Base-by-base conservation (phyloP, 2,888 invertebrate species). In the Aethes cnicana region DNA sequence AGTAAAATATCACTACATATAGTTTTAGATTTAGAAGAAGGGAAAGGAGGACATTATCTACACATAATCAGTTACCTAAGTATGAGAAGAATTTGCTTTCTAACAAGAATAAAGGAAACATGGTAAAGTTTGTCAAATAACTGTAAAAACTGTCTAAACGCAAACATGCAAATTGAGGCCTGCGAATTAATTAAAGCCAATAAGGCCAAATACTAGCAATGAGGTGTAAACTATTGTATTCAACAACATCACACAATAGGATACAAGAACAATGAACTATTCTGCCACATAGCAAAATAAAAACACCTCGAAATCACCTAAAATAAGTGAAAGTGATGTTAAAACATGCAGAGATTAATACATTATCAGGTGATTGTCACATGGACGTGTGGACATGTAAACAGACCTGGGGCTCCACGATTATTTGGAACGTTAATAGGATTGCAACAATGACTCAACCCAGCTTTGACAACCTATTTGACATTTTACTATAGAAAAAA, bases 361-460 rank as follows among this genome's bases (percentile, higher is more conserved):
- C 58, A 69, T 75, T 81, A 79, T 74, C 73, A 79, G 54, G 66
- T 66, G 67, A 61, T 67, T 59, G 59, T 58, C 58, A 60, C 68
- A 35, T 33, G 47, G 42, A 39, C 18, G 48, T 41, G 53, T 47
- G 47, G 43, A 53, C 47, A 42, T 52, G 56, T 56, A 53, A 58
- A 60, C 54, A 58, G 52, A 53, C 48, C 48, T 52, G 17, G 39
- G 32, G 17, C 39, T 57, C 58, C 67, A 76, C 67, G 74, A 69
- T 70, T 71, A 71, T 64, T 72, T 69, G 59, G 53, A 62, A 64
- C 63, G 69, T 69, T 72, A 74, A 68, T 74, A 72, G 72, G 69
- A 74, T 78, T 70, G 79, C 66, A 81, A 80, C 79, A 86, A 84
- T 90, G 90, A 90, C 85, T 90, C 89, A 90, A 90, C 86, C 85